Percentiles rank a stretch among this genome's conserved stretches.
phyloP scores from a whole-genome alignment of 2,797 vertebrate genomes.

The Lates japonicus region DNA sequence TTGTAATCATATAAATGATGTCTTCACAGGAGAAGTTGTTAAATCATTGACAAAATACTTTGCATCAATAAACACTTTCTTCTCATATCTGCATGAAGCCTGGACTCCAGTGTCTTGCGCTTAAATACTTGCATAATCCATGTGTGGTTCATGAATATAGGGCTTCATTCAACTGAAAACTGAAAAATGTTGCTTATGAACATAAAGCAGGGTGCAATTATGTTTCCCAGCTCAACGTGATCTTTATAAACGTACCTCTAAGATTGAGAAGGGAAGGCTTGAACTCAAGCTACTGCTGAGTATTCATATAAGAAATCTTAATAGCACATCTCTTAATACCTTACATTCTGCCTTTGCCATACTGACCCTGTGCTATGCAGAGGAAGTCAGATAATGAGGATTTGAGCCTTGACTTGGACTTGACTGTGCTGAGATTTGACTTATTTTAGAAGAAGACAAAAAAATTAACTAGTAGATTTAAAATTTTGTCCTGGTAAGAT shows the following conservation, averaged over 20 bases:
- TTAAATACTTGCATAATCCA: neutral
- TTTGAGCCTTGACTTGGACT: neutral
- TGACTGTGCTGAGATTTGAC: neutral
- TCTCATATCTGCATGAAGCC: neutral
- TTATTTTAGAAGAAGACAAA: neutral
- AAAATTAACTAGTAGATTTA: fast-evolving
- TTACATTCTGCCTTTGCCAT: neutral
- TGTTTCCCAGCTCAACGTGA: neutral
- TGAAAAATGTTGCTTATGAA: neutral
- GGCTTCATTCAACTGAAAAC: neutral
- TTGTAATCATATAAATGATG: neutral
- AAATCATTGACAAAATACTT: neutral
- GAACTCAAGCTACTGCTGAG: neutral
- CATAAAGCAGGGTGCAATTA: neutral
- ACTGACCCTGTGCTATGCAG: neutral
- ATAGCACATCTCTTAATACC: neutral
- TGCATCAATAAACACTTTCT: neutral
- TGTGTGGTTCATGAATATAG: neutral
- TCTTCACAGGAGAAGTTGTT: neutral
- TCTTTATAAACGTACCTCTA: neutral
- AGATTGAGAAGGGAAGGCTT: neutral
- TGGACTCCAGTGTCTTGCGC: neutral
- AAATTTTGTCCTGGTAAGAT: neutral
- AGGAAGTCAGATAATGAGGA: neutral
- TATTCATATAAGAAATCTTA: slow-evolving; percentile 1